These are phyloP conservation scores for Malaclemys terrapin DNA, from an alignment of 2,113 vertebrate genomes.

Conservation along the genomic window DNA sequence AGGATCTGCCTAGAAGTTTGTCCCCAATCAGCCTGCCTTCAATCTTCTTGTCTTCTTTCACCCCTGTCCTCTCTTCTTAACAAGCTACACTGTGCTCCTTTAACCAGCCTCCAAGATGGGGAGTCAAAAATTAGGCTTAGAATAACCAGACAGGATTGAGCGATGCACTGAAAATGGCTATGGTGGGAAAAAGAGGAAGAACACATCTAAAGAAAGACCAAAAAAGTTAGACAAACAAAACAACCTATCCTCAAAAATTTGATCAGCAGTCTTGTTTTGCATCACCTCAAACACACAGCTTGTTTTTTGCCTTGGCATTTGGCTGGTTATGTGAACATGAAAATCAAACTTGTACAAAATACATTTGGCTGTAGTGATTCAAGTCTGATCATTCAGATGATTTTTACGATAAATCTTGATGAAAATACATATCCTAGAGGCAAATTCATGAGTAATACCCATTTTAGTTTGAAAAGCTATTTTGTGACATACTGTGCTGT, in stretches of 20 bases:
- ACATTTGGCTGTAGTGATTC: background rate
- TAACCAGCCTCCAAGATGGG: background rate
- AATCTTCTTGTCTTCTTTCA: background rate
- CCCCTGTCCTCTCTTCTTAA: background rate
- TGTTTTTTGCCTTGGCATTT: background rate
- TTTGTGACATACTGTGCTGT: constrained; percentile 28
- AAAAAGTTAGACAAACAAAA: background rate
- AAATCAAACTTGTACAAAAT: background rate
- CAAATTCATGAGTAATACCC: background rate
- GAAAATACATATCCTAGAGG: constrained; percentile 22
- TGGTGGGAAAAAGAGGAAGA: background rate
- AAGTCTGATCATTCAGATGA: background rate
- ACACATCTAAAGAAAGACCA: background rate
- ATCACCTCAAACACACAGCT: background rate
- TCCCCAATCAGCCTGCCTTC: background rate
- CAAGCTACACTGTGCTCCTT: background rate
- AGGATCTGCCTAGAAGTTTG: background rate
- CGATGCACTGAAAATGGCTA: background rate
- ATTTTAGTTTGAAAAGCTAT: constrained; percentile 21
- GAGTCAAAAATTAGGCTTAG: background rate
- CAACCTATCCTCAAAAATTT: background rate
- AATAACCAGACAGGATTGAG: background rate
- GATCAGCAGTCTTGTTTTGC: background rate
- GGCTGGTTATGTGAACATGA: background rate
- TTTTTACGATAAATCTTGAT: constrained; percentile 11